A percentile compares a stretch with the other conserved stretches of the same genome.
Evolutionary conservation across 1,140 invertebrate genomes (phyloP).

Genomic region (Harpegnathos saltator): DNA sequence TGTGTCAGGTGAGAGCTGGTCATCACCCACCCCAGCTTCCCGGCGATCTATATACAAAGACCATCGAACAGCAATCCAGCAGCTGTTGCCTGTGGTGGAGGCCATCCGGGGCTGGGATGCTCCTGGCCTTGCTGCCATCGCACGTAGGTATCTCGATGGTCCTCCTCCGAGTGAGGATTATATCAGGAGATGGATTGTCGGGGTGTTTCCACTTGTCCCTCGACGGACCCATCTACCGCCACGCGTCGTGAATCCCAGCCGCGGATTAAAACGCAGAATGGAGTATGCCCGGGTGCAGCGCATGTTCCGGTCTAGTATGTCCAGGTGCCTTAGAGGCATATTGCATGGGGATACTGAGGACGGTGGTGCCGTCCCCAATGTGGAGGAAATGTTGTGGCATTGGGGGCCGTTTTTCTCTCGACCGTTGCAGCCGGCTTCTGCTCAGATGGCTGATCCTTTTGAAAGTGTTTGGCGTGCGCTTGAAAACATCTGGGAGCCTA

Average conservation of each 20-base stretch:
- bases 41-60: background rate
- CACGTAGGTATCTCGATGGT: background rate
- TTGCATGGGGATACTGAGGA: background rate
- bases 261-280: background rate
- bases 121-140: background rate
- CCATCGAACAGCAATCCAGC: background rate
- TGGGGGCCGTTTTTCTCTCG: conserved; percentile 26
- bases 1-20: too few species aligned
- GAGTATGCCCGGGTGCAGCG: conserved; percentile 24
- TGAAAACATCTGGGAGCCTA: background rate
- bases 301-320: conserved; percentile 26
- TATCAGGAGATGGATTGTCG: background rate
- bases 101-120: conserved; percentile 8
- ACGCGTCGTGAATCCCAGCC: background rate
- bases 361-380: background rate
- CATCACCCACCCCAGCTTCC: background rate
- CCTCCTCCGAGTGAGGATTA: too few species aligned
- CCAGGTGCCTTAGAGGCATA: conserved; percentile 3
- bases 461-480: too few species aligned
- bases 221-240: background rate
- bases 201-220: background rate
- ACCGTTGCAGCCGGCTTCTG: too few species aligned
- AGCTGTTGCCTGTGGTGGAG: background rate
- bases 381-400: background rate
- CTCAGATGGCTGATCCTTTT: too few species aligned